These are phyloP conservation scores for Nanorana parkeri DNA, from an alignment of 2,113 vertebrate genomes.

Conservation along the genomic window DNA sequence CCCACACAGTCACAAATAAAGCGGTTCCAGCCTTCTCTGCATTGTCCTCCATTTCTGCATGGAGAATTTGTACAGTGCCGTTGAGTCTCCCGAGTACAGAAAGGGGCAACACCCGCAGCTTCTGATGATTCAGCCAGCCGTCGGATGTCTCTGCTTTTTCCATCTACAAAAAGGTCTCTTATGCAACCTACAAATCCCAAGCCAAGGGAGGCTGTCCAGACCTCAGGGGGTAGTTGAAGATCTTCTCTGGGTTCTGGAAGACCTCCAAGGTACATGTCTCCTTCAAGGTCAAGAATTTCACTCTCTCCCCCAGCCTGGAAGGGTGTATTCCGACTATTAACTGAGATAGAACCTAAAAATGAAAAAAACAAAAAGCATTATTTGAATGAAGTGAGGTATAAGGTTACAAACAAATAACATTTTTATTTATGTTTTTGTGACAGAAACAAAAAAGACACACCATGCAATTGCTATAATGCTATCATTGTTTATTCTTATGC, in stretches of 20 bases:
- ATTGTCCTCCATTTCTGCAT: slow-evolving; percentile 82
- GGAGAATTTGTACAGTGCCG: slow-evolving; percentile 80
- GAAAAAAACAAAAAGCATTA: not conserved
- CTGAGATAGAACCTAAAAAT: slow-evolving; percentile 83
- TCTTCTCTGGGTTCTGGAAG: slow-evolving; percentile 81
- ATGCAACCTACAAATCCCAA: slow-evolving; percentile 91
- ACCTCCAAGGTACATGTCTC: slow-evolving; percentile 89
- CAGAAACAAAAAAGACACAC: no score
- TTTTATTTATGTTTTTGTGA: no score
- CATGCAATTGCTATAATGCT: no score
- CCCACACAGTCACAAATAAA: slow-evolving; percentile 88
- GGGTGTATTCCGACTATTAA: slow-evolving; percentile 86
- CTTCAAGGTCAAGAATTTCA: slow-evolving; percentile 89
- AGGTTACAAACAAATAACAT: not conserved
- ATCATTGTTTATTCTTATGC: no score
- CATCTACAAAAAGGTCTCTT: slow-evolving; percentile 90
- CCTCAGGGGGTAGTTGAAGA: slow-evolving; percentile 83
- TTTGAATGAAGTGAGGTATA: not conserved
- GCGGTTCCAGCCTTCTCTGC: slow-evolving; percentile 92
- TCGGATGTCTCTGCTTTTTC: slow-evolving; percentile 86
- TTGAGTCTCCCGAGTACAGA: slow-evolving; percentile 87
- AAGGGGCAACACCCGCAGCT: slow-evolving; percentile 77
- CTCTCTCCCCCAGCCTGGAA: slow-evolving; percentile 89
- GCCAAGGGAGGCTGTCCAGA: slow-evolving; percentile 86
- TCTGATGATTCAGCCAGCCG: slow-evolving; percentile 82